These are phyloP conservation scores for Fulica atra DNA, from an alignment of 2,113 vertebrate genomes.

Conservation along the genomic window DNA sequence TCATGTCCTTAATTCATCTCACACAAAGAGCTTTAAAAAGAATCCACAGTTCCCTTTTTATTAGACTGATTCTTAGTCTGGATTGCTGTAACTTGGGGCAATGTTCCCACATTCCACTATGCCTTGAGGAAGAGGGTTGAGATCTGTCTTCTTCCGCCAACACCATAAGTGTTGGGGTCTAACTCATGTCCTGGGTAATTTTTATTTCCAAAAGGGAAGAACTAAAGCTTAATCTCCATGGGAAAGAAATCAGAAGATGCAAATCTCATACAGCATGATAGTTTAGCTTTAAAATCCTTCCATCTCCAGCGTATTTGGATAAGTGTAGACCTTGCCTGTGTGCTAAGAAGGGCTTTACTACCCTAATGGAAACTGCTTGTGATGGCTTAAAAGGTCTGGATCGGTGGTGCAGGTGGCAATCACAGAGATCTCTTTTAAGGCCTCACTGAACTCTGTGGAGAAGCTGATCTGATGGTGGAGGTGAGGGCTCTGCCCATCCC, in stretches of 20 bases:
- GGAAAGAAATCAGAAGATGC: not conserved
- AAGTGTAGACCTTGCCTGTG: not conserved
- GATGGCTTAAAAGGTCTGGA: not conserved
- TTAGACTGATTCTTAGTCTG: not conserved
- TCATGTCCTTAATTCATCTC: not conserved
- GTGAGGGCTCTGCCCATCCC: not conserved
- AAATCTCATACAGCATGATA: rapidly evolving
- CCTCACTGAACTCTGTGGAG: not conserved
- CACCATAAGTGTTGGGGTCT: not conserved
- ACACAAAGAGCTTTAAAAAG: not conserved
- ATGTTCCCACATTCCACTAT: not conserved
- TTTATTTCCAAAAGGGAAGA: not conserved
- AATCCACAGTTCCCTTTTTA: not conserved
- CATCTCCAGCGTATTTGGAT: not conserved
- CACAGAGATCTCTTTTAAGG: not conserved
- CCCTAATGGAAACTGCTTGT: not conserved
- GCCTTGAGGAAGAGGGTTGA: not conserved
- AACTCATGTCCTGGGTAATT: too few species aligned
- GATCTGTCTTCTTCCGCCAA: not conserved
- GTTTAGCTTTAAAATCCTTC: not conserved
- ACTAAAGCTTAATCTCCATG: not conserved
- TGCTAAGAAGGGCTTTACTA: not conserved
- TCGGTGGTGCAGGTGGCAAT: not conserved
- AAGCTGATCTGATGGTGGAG: not conserved
- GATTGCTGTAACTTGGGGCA: not conserved